Evolutionary conservation across 2,888 invertebrate genomes (phyloP).

Genomic region (Acanthosoma haemorrhoidale): DNA sequence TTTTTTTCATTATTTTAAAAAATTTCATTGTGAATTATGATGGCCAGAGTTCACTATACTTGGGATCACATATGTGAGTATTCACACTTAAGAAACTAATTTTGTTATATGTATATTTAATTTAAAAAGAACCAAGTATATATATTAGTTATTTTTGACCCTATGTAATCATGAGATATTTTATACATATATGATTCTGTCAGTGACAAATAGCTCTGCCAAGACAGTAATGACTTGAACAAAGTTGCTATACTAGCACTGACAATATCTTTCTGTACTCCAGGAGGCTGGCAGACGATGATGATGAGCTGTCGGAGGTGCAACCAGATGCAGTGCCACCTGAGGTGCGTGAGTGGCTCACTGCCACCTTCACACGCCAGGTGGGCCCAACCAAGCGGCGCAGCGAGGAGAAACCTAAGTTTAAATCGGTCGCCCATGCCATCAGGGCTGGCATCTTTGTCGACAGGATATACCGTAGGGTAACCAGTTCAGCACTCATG

Average conservation of each 20-base stretch:
- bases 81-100: neutral
- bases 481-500: conserved; percentile 70
- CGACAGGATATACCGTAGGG: conserved; percentile 83
- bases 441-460: conserved; percentile 95
- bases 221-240: neutral
- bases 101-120: neutral
- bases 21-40: neutral
- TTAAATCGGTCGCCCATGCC: conserved; percentile 91
- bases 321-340: conserved; percentile 94
- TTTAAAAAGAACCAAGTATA: neutral
- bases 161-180: neutral
- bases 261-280: conserved; percentile 24
- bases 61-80: conserved; percentile 18
- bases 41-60: conserved; percentile 22
- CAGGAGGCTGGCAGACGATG: conserved; percentile 80
- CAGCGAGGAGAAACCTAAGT: conserved; percentile 78
- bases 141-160: neutral
- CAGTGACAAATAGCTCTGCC: neutral
- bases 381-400: conserved; percentile 70
- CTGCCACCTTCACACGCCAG: conserved; percentile 90
- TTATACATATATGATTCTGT: neutral
- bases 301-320: conserved; percentile 92
- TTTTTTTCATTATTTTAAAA: neutral
- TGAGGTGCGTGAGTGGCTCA: conserved; percentile 94
- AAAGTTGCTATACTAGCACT: no score